Conservation (phyloP, 2,888 invertebrate species). For the Lycia hirtaria region DNA sequence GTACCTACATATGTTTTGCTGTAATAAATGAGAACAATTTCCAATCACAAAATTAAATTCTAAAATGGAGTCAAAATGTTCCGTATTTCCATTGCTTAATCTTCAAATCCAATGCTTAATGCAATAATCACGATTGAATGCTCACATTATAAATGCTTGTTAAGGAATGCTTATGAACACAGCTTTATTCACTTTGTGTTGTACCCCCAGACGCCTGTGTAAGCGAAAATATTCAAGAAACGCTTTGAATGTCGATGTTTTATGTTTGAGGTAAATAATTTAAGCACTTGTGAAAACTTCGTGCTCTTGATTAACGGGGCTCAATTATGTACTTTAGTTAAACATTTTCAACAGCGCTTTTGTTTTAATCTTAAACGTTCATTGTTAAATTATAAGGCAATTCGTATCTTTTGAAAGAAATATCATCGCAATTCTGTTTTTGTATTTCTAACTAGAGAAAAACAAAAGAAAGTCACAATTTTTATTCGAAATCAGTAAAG, state of each 20-base stretch:
- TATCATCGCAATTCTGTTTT: conserved; percentile 44
- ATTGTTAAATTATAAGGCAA: conserved; percentile 54
- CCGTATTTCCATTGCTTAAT: neutral
- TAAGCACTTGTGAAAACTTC: conserved; percentile 81
- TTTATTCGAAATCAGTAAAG: neutral
- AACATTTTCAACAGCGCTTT: conserved; percentile 72
- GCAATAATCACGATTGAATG: conserved; percentile 18
- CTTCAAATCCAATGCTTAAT: conserved; percentile 5
- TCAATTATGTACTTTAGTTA: conserved; percentile 77
- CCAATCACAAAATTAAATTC: too few species aligned
- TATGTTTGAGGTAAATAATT: conserved; percentile 82
- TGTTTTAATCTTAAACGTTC: conserved; percentile 67
- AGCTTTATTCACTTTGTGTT: conserved; percentile 61
- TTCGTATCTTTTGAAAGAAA: conserved; percentile 42
- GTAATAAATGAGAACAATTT: too few species aligned
- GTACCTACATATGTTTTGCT: too few species aligned
- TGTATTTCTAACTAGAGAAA: conserved; percentile 22
- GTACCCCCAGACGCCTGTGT: conserved; percentile 67
- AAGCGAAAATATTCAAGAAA: conserved; percentile 77
- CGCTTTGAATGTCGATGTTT: conserved; percentile 80
- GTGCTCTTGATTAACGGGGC: conserved; percentile 79
- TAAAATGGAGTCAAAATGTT: too few species aligned
- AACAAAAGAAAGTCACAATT: neutral
- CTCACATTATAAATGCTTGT: conserved; percentile 21
- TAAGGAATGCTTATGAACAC: conserved; percentile 14